Evolutionary conservation across 1,140 invertebrate genomes (phyloP), one percentile per base, ranked within the genome.

Genomic region (Patella vulgata): DNA sequence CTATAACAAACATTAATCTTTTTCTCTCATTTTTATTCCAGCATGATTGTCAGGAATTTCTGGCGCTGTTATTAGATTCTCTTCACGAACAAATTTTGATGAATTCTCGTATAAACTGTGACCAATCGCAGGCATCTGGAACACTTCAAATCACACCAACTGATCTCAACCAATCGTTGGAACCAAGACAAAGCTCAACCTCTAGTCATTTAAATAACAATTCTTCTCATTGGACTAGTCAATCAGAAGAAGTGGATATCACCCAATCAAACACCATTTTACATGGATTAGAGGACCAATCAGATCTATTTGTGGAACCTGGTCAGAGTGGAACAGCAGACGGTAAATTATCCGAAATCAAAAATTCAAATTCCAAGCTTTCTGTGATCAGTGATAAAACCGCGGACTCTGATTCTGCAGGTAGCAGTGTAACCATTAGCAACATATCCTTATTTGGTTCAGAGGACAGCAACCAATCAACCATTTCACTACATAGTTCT

Each of bases 1-100:
- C 33, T n/a, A 23, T 12, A n/a, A 53, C 30, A 14, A 53, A 19
- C 11, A 14, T 11, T 17, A 53, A 14, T 14, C 25, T 52, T 30
- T 58, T 40, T 51, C 39, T 57, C 46, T 51, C n/a, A n/a, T 43
- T 33, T 52, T 52, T 59, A 23, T 69, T 70, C 27, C 74, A 91
- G 89, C 90, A 91, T 73, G 90, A 91, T 75, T 91, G 90, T 82
- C 90, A 91, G 83, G 90, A 91, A 74, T 91, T 91, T 80, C 81
- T 91, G 30, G 89, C 89, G 8, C 81, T 91, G 11, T 77, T 91
- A 14, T 75, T 91, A 63, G 90, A 90, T 70, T 88, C 88, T 14
- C 80, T 91, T 12, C 89, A 91, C 68, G 89, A 91, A 74, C 88
- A 91, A 78, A 85, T 90, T 5, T 36, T 36, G 33, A 36, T 36